Percentiles rank a stretch among this genome's conserved stretches.
These are phyloP conservation scores for Microtus ochrogaster DNA, from an alignment of 2,113 vertebrate species.

Conservation along the genomic window DNA sequence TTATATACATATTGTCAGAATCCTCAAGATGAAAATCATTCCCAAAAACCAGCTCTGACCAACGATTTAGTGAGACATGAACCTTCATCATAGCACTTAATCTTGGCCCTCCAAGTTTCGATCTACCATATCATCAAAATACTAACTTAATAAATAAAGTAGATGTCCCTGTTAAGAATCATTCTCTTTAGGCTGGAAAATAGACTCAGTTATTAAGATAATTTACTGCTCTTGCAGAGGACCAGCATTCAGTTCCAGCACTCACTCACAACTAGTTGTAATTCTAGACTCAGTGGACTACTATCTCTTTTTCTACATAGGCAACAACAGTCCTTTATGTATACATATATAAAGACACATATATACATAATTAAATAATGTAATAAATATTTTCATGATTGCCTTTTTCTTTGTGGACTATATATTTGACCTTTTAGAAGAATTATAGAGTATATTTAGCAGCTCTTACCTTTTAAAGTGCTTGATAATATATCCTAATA, in stretches of 20 bases:
- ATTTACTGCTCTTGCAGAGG: not conserved
- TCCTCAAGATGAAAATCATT: not conserved
- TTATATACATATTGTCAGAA: not conserved
- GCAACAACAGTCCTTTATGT: not conserved
- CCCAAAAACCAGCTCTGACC: not conserved
- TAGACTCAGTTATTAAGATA: not conserved
- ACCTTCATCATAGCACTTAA: not conserved
- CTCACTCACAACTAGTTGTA: not conserved
- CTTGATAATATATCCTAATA: slow-evolving; percentile 50
- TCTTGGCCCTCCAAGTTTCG: not conserved
- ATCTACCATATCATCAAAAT: not conserved
- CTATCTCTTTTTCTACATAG: not conserved
- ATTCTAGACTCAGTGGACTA: too few species aligned
- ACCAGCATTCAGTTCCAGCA: too few species aligned
- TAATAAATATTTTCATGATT: not conserved
- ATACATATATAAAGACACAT: not conserved
- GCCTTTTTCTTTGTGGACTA: not conserved
- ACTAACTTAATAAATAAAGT: not conserved
- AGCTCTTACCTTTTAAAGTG: not conserved
- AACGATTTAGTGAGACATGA: not conserved
- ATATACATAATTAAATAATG: not conserved
- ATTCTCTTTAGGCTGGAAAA: not conserved
- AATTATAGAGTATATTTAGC: not conserved
- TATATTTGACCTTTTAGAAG: not conserved
- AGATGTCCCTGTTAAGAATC: not conserved